Conservation (phyloP, 64 coral and sea anemone species). For the Stichodactyla helianthus region DNA sequence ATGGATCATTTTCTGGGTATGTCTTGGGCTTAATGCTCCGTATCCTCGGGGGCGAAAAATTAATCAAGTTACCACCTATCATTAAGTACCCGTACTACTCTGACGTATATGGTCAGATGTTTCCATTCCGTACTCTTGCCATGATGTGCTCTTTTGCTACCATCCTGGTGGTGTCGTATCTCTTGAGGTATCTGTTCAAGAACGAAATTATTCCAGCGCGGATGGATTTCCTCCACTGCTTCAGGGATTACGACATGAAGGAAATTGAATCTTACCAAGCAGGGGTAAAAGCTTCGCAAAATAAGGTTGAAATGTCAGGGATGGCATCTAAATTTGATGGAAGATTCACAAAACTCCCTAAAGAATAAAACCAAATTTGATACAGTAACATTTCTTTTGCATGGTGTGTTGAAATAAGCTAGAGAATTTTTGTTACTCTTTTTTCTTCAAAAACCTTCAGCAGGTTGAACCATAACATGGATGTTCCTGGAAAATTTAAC, state of each 20-base stretch:
- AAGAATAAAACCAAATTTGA: not conserved
- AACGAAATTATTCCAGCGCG: conserved; percentile 42
- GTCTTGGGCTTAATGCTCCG: conserved; percentile 62
- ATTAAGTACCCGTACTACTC: conserved; percentile 85
- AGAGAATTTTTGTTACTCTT: too few species aligned
- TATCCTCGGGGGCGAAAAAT: conserved; percentile 58
- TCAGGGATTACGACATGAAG: conserved; percentile 14
- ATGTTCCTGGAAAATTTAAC: too few species aligned
- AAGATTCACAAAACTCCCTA: not conserved
- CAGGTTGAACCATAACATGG: too few species aligned
- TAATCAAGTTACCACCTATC: conserved; percentile 49
- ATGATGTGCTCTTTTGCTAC: conserved; percentile 60
- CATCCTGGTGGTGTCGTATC: conserved; percentile 52
- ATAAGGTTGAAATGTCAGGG: not conserved
- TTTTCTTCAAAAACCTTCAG: too few species aligned
- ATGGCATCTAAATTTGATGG: not conserved
- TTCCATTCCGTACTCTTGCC: conserved; percentile 71
- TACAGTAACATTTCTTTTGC: too few species aligned
- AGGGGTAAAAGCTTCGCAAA: not conserved
- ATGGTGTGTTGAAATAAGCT: too few species aligned
- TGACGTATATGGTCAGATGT: conserved; percentile 51
- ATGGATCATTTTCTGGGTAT: conserved; percentile 77
- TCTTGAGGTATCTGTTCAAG: conserved; percentile 50
- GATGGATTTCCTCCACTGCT: conserved; percentile 56
- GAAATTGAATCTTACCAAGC: not conserved